Percentiles rank a stretch among this genome's conserved stretches.
Evolutionary conservation across 2,113 vertebrate species (phyloP).

Genomic region (Ailurus styani): DNA sequence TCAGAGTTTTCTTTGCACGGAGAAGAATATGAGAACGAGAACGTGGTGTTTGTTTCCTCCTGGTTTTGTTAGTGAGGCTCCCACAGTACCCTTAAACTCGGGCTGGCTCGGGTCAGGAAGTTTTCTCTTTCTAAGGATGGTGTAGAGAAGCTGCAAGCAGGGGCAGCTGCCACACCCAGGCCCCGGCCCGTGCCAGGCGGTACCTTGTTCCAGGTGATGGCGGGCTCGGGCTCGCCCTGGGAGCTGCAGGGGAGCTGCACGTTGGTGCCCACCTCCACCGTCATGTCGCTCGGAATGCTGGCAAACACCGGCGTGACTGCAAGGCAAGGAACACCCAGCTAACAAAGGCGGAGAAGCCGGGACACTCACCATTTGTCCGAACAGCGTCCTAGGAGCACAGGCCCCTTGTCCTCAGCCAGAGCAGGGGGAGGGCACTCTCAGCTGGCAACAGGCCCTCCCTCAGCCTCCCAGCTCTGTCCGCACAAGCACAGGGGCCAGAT

Average conservation of each 20-base stretch:
- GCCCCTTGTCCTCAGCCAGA: background rate
- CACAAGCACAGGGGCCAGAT: accelerated
- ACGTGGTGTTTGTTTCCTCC: accelerated
- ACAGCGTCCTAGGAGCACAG: background rate
- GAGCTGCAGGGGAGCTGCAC: slow-evolving; percentile 95
- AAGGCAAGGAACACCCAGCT: slow-evolving; percentile 47
- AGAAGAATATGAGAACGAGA: accelerated
- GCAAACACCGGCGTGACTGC: slow-evolving; percentile 96
- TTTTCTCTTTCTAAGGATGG: accelerated
- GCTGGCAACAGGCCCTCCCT: accelerated
- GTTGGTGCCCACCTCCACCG: slow-evolving; percentile 92
- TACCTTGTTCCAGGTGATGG: slow-evolving; percentile 99
- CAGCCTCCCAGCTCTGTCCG: background rate
- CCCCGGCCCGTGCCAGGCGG: background rate
- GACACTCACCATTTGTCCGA: accelerated
- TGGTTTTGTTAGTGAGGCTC: background rate
- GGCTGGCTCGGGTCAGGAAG: accelerated
- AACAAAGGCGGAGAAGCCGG: accelerated
- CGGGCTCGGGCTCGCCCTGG: slow-evolving; percentile 93
- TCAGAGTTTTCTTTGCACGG: accelerated
- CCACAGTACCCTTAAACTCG: accelerated
- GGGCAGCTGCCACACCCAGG: background rate
- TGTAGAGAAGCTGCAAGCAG: background rate
- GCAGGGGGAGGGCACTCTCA: background rate
- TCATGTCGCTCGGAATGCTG: slow-evolving; percentile 93